A percentile compares a stretch with the other conserved stretches of the same genome.
These are phyloP conservation scores for Sericinus montela DNA, from an alignment of 2,888 invertebrate genomes.

Conservation along the genomic window DNA sequence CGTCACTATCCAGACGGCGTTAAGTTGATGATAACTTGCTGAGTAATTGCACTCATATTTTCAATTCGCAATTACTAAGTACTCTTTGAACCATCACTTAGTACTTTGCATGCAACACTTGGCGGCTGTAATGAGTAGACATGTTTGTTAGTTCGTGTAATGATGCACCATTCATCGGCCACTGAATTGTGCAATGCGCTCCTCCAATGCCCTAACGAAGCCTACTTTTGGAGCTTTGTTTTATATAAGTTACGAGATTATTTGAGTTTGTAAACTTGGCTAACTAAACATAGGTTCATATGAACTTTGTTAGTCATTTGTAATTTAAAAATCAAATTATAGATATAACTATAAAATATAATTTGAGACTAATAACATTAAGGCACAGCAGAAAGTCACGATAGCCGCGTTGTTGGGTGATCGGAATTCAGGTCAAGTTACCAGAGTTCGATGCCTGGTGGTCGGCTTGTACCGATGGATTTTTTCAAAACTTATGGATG, in stretches of 20 bases:
- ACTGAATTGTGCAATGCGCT: constrained; percentile 1
- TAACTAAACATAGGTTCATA: too few species aligned
- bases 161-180: constrained; percentile 14
- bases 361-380: too few species aligned
- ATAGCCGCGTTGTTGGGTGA: too few species aligned
- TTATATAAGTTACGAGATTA: constrained; percentile 7
- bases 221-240: not conserved
- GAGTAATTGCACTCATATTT: constrained; percentile 1
- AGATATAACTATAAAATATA: too few species aligned
- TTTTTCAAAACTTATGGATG: too few species aligned
- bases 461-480: too few species aligned
- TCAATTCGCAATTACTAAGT: constrained; percentile 12
- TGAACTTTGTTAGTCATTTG: too few species aligned
- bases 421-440: too few species aligned
- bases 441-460: too few species aligned
- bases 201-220: constrained; percentile 1
- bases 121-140: constrained; percentile 5
- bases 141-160: constrained; percentile 7
- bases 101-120: not conserved
- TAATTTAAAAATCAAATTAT: too few species aligned
- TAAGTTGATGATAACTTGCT: constrained; percentile 1
- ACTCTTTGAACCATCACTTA: not conserved
- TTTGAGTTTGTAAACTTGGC: not conserved
- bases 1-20: too few species aligned
- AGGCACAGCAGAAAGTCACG: too few species aligned